These are phyloP conservation scores for Lasioglossum albipes DNA, from an alignment of 1,140 invertebrate genomes.

Conservation along the genomic window DNA sequence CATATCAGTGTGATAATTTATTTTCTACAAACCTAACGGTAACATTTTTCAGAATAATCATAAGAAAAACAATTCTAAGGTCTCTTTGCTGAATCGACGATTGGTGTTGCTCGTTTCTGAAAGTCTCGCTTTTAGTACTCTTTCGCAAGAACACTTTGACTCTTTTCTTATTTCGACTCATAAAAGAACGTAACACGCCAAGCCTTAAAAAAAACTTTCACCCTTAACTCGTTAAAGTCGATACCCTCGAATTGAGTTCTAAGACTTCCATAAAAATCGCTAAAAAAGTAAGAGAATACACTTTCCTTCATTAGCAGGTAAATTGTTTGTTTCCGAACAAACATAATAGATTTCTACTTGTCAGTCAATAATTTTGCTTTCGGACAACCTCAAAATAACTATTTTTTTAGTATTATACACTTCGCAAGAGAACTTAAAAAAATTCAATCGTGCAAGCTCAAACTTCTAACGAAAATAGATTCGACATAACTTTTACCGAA, in stretches of 20 bases:
- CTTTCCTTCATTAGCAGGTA: too few relatives aligned
- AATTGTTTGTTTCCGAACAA: not conserved
- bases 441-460: too few relatives aligned
- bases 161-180: slow-evolving; percentile 18
- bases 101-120: slow-evolving; percentile 20
- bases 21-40: not conserved
- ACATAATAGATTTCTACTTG: not conserved
- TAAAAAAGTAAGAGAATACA: not conserved
- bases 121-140: slow-evolving; percentile 30
- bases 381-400: not conserved
- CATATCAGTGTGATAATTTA: not conserved
- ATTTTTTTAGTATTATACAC: not conserved
- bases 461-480: too few relatives aligned
- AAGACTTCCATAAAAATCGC: slow-evolving; percentile 20
- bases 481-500: too few relatives aligned
- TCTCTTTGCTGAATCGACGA: slow-evolving; percentile 8
- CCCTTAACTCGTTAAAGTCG: slow-evolving; percentile 25
- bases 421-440: too few relatives aligned
- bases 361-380: not conserved
- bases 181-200: not conserved
- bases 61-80: slow-evolving; percentile 11
- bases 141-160: slow-evolving; percentile 15
- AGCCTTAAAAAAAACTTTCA: slow-evolving; percentile 23
- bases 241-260: slow-evolving; percentile 23
- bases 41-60: slow-evolving; percentile 10